Percentiles rank a stretch among this genome's conserved stretches.
Evolutionary conservation across 2,797 vertebrate genomes (phyloP).

Genomic region (Glyptemys insculpta): DNA sequence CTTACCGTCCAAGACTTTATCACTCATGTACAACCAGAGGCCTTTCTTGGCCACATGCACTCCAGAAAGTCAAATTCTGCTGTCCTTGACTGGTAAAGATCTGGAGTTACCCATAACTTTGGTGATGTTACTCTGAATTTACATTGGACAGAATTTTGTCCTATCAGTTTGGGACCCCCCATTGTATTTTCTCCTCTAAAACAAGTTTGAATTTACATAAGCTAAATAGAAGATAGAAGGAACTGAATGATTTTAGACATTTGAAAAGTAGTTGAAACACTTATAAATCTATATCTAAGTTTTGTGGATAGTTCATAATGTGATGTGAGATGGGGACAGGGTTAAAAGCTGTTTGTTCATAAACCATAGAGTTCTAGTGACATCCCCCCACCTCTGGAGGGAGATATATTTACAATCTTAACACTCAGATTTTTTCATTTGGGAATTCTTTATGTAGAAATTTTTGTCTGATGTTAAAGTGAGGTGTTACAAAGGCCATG

Average conservation of each 20-base stretch:
- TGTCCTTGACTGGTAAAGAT: not conserved
- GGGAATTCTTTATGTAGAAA: not conserved
- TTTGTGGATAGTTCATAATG: not conserved
- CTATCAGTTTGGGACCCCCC: not conserved
- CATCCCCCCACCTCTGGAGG: not conserved
- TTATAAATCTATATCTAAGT: not conserved
- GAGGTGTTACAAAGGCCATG: not conserved
- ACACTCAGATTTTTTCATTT: not conserved
- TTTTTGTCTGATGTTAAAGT: not conserved
- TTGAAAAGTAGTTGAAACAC: not conserved
- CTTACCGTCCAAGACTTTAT: not conserved
- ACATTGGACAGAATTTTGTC: not conserved
- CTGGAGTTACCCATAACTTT: not conserved
- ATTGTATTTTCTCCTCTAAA: not conserved
- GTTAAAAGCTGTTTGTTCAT: not conserved
- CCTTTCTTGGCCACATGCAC: not conserved
- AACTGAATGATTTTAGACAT: not conserved
- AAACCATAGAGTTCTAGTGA: not conserved
- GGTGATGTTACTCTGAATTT: not conserved
- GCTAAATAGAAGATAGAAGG: not conserved
- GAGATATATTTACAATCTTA: not conserved
- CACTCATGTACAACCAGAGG: not conserved
- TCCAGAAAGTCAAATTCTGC: not conserved
- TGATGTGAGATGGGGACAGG: not conserved
- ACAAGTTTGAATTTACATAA: not conserved